Evolutionary conservation across 2,797 vertebrate genomes (phyloP), one percentile per base, ranked within the genome.

Genomic region (Masticophis lateralis): DNA sequence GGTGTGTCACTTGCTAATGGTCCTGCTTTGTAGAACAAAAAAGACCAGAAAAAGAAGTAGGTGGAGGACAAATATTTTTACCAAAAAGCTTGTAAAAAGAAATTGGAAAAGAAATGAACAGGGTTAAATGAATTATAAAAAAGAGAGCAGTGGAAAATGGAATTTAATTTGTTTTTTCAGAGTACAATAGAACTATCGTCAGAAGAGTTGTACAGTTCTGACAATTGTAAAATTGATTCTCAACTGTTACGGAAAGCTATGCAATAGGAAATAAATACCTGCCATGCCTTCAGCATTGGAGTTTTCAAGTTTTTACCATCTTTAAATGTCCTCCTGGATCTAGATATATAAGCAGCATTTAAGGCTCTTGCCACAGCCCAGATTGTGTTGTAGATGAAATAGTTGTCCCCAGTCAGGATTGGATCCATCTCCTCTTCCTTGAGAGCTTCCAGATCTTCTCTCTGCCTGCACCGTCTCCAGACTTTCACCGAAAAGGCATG

Each of bases 351-450:
- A n/a, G 63, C 63, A n/a, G 63, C 63, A 13, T n/a, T 13, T 66
- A 66, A n/a, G 28, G 63, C 63, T 11, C 12, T 12, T 13, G 63
- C 28, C 27, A 14, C 2, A 14, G 28, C 63, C 28, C 63, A n/a
- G 27, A 66, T 5, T 28, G 61, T 66, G 27, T n/a, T 66, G 28
- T 28, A 66, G 28, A 66, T 66, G 11, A 66, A 66, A 13, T 69
- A 69, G 63, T 7, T 32, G 13, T 69, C 63, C 63, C 5, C 5
- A 32, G 2, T n/a, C n/a, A 69, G 63, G 63, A 32, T 32, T 16
- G 0, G 1, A 61, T 61, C 25, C 0, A 61, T 61, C 0, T 28
- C 3, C 0, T 61, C 25, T 27, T 61, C 0, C 60, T 28, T 61
- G 10, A 69, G 66, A 32, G 2, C 2, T 0, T 16, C n/a, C 5